Evolutionary conservation across 2,113 vertebrate species (phyloP).

Genomic region (Bostrychus sinensis): DNA sequence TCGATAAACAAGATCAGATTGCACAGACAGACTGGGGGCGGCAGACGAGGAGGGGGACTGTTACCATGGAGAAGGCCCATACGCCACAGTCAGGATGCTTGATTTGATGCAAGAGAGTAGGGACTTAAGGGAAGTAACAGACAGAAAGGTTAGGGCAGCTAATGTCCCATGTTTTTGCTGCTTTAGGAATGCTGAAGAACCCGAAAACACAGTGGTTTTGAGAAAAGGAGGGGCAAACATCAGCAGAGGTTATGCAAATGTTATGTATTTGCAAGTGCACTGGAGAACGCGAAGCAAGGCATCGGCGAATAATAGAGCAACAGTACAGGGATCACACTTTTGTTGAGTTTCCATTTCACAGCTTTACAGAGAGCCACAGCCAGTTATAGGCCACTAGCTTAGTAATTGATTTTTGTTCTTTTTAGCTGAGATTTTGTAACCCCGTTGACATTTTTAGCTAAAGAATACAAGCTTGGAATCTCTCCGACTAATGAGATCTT

Average conservation of each 20-base stretch:
- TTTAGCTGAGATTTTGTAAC: too few relatives aligned
- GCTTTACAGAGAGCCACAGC: too few relatives aligned
- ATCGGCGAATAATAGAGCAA: not conserved
- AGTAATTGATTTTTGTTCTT: too few relatives aligned
- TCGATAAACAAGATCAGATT: conserved; percentile 72
- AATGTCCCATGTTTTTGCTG: not conserved
- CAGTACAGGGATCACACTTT: not conserved
- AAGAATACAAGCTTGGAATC: too few relatives aligned
- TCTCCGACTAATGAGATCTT: too few relatives aligned
- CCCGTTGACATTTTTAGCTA: too few relatives aligned
- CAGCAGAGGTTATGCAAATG: conserved; percentile 8
- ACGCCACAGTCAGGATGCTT: conserved; percentile 43
- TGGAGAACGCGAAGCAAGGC: not conserved
- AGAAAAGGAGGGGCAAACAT: not conserved
- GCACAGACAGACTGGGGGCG: conserved; percentile 58
- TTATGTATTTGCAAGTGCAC: conserved; percentile 1
- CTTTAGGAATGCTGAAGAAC: not conserved
- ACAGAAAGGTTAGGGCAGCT: conserved; percentile 6
- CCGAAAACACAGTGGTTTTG: not conserved
- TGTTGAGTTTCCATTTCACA: too few relatives aligned
- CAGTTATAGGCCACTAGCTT: too few relatives aligned
- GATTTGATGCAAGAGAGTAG: conserved; percentile 29
- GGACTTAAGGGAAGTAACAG: conserved; percentile 41
- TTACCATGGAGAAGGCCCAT: conserved; percentile 67
- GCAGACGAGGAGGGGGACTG: conserved; percentile 45